phyloP scores from a whole-genome alignment of 2,113 vertebrate genomes.

The Chrysochloris asiatica region DNA sequence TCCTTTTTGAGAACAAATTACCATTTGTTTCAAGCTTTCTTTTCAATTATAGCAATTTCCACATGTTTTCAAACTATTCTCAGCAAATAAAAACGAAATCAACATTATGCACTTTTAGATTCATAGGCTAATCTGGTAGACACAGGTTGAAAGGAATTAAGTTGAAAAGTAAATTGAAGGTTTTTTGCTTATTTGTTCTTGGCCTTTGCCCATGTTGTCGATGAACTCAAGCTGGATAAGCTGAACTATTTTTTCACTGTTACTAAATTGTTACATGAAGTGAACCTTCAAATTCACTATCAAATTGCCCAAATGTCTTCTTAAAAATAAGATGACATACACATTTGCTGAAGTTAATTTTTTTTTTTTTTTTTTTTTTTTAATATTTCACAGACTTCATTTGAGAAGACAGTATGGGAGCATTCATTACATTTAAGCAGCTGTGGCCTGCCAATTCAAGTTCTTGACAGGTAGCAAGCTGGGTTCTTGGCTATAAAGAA shows the following conservation, averaged over 20 bases:
- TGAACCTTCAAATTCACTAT: slow-evolving; percentile 55
- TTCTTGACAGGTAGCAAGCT: slow-evolving; percentile 88
- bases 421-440: slow-evolving; percentile 80
- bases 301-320: slow-evolving; percentile 42
- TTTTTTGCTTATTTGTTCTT: not conserved
- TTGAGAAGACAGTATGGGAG: slow-evolving; percentile 80
- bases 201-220: not conserved
- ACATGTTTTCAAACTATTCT: slow-evolving; percentile 79
- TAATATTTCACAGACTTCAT: slow-evolving; percentile 65
- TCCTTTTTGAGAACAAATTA: slow-evolving; percentile 77
- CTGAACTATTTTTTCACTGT: not conserved
- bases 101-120: slow-evolving; percentile 72
- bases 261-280: not conserved
- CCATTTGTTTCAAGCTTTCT: slow-evolving; percentile 77
- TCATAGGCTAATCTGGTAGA: slow-evolving; percentile 32
- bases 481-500: slow-evolving; percentile 83
- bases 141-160: slow-evolving; percentile 37
- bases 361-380: no score
- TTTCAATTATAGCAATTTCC: slow-evolving; percentile 76
- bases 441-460: slow-evolving; percentile 85
- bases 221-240: slow-evolving; percentile 23
- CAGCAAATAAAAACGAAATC: slow-evolving; percentile 65
- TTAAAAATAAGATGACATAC: slow-evolving; percentile 53
- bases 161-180: not conserved
- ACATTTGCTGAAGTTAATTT: slow-evolving; percentile 57